Evolutionary conservation across 1,140 invertebrate species (phyloP), one percentile per base, ranked within the genome.

Genomic region (Dolichoris vasculosae): DNA sequence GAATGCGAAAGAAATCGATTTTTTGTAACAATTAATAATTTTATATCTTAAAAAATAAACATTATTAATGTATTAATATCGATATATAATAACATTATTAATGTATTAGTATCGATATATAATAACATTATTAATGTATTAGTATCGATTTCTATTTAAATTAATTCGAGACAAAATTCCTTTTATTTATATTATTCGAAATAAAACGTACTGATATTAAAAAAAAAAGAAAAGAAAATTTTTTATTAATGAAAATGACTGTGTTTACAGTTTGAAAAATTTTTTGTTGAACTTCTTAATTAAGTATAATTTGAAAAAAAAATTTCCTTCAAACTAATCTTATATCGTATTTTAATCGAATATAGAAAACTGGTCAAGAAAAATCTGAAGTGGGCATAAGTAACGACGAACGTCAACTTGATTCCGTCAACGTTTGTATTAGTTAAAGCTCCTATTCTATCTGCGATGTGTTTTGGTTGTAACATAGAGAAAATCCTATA

Each of bases 371-470:
- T 63, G 55, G 43, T 51, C 83, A 51, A 80, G 69, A 76, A 30
- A 64, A 79, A 71, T 15, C n/a, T 26, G 59, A 15, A 85, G 78
- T 67, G 32, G 23, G 17, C 17, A 23, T 26, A 64, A 63, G 26
- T 26, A 40, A n/a, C 35, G 38, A 48, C 46, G 40, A 81, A 32
- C 55, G 15, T 81, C 55, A 48, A 30, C 69, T 26, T 46, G n/a
- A 76, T 76, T 67, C 43, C 7, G 26, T 48, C 48, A 81, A 82
- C 23, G 78, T 85, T 85, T 81, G 69, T 85, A 82, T 81, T 85
- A 7, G 20, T 75, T 59, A 76, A 64, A 51, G 43, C 43, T 71
- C 32, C 2, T 82, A 35, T 75, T 0, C 40, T 86, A 82, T 32
- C 80, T 82, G 73, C 38, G 4, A 82, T 69, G 46, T 32, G 51